Base-by-base conservation (phyloP, 1,140 invertebrate species). In the Drosophila kikkawai region DNA sequence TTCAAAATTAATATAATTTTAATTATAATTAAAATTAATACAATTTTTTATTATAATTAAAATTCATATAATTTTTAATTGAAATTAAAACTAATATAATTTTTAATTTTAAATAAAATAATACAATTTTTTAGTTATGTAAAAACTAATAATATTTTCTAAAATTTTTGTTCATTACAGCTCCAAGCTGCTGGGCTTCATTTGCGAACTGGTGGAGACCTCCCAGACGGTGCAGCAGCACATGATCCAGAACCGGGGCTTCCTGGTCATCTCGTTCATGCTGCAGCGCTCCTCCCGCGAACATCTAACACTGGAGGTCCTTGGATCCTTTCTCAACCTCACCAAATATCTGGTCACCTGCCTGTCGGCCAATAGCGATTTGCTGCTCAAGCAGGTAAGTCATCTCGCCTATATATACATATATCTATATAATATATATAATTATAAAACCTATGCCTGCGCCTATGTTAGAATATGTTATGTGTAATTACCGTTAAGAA, bases 181-280 rank as follows among this genome's bases (percentile, higher is more conserved):
- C 95, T 98, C 98, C 13, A 99, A 98, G 93, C 94, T 99, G 47
- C 95, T 99, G 91, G 97, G 97, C 65, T 98, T 99, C 93, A 98
- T 99, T 77, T 99, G 98, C 93, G 98, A 99, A 91, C 94, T 99
- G 83, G 96, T 99, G 61, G 98, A 99, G 93, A 98, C 97, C 51
- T 99, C 98, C 73, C 96, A 97, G 86, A 99, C 98, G 15, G 98
- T 99, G 64, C 99, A 99, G 92, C 99, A 99, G 92, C 99, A 99
- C 92, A 98, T 99, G 96, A 97, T 99, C 93, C 99, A 93, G 74
- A 99, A 98, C 92, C 95, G 98, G 83, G 99, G 99, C 45, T 99
- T 99, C 94, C 95, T 99, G 75, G 98, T 99, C 47, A 99, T 99
- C 92, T 99, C 98, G 78, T 98, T 98, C 93, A 97, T 99, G 95